Base-by-base conservation (phyloP, 2,797 vertebrate species). In the Pseudochaenichthys georgianus region DNA sequence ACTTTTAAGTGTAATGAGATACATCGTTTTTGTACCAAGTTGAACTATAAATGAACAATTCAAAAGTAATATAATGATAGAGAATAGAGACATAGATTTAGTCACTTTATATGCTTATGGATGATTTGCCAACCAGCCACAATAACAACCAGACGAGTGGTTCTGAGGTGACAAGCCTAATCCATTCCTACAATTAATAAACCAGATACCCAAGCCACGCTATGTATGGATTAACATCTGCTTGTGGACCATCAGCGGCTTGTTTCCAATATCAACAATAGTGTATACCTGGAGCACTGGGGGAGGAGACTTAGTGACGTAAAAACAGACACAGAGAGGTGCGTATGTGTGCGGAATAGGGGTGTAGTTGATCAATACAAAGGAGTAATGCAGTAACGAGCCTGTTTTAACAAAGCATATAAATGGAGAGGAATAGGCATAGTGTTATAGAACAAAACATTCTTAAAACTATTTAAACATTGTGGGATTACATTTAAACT, bases 181-280 rank as follows among this genome's bases (percentile, higher is more conserved):
- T 90, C 75, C 89, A 86, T 90, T 88, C 70, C 70, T 48, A 42
- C 64, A 88, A 88, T 78, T 65, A 91, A 84, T 84, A 81, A 91
- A 91, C 15, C 77, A 90, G 78, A 87, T 69, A 89, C 89, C 94
- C 94, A 95, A 94, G 95, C 95, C 94, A 95, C 88, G 95, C 95
- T 71, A 87, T 84, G 78, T 84, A 78, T 87, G 81, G 81, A 89
- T 91, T 84, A 89, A 89, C 93, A 94, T 93, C 88, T 94, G 94
- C 68, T 89, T 84, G 70, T 75, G 47, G 43, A 64, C 46, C 54
- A 65, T 60, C 66, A 59, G 78, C 80, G 79, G 78, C 80, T 77
- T 90, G 77, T 81, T 87, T 90, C 70, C 67, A 73, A 75, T 60
- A 68, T 59, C 81, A 77, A 86, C 80, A 71, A 55, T 19, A 17